Evolutionary conservation across 1,140 invertebrate species (phyloP).

Genomic region (Tetranychus urticae): DNA sequence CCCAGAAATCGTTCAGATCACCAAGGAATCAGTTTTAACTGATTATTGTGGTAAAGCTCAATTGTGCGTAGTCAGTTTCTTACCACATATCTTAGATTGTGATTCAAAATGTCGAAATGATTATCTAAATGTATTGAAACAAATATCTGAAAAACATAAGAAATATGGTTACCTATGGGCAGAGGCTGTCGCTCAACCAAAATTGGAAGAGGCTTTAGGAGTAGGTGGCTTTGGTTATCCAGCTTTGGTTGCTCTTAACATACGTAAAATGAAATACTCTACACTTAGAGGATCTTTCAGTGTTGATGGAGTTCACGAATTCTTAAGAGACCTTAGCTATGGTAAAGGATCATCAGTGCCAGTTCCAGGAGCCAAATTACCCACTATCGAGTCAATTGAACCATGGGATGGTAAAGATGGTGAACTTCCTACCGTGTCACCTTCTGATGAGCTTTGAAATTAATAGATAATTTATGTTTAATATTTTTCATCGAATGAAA

Average conservation of each 20-base stretch:
- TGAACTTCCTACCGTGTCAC: slow-evolving; percentile 23
- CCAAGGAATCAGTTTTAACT: slow-evolving; percentile 34
- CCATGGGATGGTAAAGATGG: slow-evolving; percentile 96
- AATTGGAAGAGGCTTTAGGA: slow-evolving; percentile 65
- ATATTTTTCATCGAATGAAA: too few relatives aligned
- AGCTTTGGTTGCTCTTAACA: slow-evolving; percentile 84
- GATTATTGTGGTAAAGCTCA: slow-evolving; percentile 56
- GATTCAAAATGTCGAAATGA: slow-evolving; percentile 75
- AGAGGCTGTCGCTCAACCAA: slow-evolving; percentile 58
- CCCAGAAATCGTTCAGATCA: slow-evolving; percentile 46
- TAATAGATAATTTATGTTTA: background rate
- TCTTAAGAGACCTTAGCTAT: slow-evolving; percentile 78
- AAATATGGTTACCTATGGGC: slow-evolving; percentile 95
- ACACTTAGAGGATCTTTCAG: slow-evolving; percentile 81
- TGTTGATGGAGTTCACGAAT: slow-evolving; percentile 77
- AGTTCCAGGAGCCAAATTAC: slow-evolving; percentile 58
- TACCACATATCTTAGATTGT: slow-evolving; percentile 94
- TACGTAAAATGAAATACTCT: slow-evolving; percentile 90
- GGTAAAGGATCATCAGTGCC: slow-evolving; percentile 68
- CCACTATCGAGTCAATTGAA: slow-evolving; percentile 41
- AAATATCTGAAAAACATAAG: slow-evolving; percentile 75
- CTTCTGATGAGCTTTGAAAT: background rate
- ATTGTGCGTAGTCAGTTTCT: slow-evolving; percentile 71
- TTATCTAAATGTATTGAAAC: slow-evolving; percentile 49
- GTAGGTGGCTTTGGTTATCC: slow-evolving; percentile 56